A percentile compares a stretch with the other conserved stretches of the same genome.
phyloP scores from a whole-genome alignment of 2,888 invertebrate genomes.

The Noctua fimbriata region DNA sequence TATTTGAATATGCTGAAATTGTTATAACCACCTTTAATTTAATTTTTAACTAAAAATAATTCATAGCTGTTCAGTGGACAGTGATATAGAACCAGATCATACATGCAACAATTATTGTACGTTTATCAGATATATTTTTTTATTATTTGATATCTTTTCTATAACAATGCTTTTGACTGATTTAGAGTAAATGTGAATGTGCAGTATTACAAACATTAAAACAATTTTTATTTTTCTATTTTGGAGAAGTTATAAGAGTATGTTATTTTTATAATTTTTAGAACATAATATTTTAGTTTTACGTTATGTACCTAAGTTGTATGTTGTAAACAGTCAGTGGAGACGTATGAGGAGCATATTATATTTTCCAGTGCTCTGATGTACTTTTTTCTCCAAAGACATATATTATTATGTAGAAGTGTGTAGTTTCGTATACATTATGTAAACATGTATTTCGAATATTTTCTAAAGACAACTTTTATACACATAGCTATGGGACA shows the following conservation, averaged over 20 bases:
- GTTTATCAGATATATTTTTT: conserved; percentile 72
- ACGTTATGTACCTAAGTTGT: conserved; percentile 70
- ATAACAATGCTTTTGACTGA: conserved; percentile 87
- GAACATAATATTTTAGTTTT: conserved; percentile 76
- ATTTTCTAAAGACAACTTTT: conserved; percentile 77
- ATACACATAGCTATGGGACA: conserved; percentile 68
- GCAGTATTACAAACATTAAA: conserved; percentile 87
- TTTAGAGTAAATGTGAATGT: conserved; percentile 87
- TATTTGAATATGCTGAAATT: conserved; percentile 80
- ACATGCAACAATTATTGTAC: conserved; percentile 73
- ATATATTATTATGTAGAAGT: conserved; percentile 71
- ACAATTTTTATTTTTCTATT: conserved; percentile 87
- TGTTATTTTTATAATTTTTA: conserved; percentile 87
- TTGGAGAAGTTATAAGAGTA: conserved; percentile 82
- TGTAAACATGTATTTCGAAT: conserved; percentile 71
- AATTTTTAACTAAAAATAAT: conserved; percentile 64
- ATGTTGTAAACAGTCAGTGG: conserved; percentile 77
- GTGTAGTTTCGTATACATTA: conserved; percentile 63
- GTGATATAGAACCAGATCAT: conserved; percentile 75
- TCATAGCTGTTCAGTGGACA: conserved; percentile 74
- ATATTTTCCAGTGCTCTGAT: conserved; percentile 78
- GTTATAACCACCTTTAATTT: conserved; percentile 70
- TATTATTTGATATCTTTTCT: conserved; percentile 78
- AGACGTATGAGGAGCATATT: conserved; percentile 69
- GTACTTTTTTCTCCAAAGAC: conserved; percentile 82